Conservation (phyloP, 1,140 invertebrate species). For the Bombus soroeensis region DNA sequence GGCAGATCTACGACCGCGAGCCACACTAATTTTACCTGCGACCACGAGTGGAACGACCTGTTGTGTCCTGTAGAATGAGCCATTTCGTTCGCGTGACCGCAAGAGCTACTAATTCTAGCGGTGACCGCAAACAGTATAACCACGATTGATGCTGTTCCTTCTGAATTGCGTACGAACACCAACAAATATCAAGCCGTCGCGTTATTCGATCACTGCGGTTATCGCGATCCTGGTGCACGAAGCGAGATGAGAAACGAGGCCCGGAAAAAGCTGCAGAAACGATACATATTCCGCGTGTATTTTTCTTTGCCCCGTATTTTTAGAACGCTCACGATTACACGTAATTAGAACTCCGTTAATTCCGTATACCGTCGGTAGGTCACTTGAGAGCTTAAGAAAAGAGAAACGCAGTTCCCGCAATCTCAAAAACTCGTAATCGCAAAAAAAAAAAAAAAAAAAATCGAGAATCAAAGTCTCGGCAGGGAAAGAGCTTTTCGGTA, state of each 20-base stretch:
- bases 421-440: too few relatives aligned
- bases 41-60: conserved; percentile 33
- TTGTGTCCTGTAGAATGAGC: conserved; percentile 15
- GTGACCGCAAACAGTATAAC: neutral
- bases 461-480: too few relatives aligned
- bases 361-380: too few relatives aligned
- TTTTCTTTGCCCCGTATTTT: too few relatives aligned
- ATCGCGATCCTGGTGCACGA: too few relatives aligned
- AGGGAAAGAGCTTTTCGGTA: too few relatives aligned
- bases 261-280: neutral
- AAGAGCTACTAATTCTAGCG: conserved; percentile 15
- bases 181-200: conserved; percentile 8
- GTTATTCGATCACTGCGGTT: conserved; percentile 4
- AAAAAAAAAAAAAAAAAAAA: too few relatives aligned
- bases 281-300: neutral
- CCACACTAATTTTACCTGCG: conserved; percentile 14
- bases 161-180: neutral
- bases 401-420: too few relatives aligned
- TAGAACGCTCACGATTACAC: too few relatives aligned
- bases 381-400: too few relatives aligned
- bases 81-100: conserved; percentile 16
- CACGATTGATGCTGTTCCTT: conserved; percentile 28
- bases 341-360: too few relatives aligned
- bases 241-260: neutral
- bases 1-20: neutral